These are phyloP conservation scores for Drepanosiphum platanoidis DNA, from an alignment of 2,888 invertebrate genomes.

Conservation along the genomic window DNA sequence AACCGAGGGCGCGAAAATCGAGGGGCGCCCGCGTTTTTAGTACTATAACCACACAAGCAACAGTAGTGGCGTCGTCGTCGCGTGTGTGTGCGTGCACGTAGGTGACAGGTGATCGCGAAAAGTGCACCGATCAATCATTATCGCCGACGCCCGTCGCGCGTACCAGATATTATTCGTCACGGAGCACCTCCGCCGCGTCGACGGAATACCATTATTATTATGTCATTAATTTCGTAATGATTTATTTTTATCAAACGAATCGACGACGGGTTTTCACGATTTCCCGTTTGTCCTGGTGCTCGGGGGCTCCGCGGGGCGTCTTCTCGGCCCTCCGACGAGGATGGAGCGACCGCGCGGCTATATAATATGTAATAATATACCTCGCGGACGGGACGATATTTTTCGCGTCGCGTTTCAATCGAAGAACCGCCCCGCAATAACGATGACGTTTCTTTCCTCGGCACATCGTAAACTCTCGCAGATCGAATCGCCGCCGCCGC, in stretches of 20 bases:
- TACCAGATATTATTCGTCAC: conserved; percentile 30
- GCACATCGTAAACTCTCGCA: too few species aligned
- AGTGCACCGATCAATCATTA: conserved; percentile 47
- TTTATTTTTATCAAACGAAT: neutral
- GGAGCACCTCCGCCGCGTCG: neutral
- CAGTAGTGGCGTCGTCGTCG: conserved; percentile 9
- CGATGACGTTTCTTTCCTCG: too few species aligned
- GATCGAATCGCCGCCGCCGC: too few species aligned
- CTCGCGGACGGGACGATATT: neutral
- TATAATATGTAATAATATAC: too few species aligned
- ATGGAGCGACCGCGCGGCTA: too few species aligned
- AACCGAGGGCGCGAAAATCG: neutral
- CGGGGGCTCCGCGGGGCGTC: neutral
- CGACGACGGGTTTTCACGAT: neutral
- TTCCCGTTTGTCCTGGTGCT: neutral
- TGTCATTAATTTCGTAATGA: neutral
- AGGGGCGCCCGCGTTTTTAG: neutral
- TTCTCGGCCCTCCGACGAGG: too few species aligned
- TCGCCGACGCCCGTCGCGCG: too few species aligned
- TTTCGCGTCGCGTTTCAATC: neutral
- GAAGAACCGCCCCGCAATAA: too few species aligned
- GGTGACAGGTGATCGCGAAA: conserved; percentile 29
- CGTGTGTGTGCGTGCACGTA: neutral
- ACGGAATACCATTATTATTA: neutral
- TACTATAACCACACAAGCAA: neutral